Percentiles rank a stretch among this genome's conserved stretches.
Evolutionary conservation across 2,888 invertebrate species (phyloP).

Genomic region (Drosophila multiciliata): DNA sequence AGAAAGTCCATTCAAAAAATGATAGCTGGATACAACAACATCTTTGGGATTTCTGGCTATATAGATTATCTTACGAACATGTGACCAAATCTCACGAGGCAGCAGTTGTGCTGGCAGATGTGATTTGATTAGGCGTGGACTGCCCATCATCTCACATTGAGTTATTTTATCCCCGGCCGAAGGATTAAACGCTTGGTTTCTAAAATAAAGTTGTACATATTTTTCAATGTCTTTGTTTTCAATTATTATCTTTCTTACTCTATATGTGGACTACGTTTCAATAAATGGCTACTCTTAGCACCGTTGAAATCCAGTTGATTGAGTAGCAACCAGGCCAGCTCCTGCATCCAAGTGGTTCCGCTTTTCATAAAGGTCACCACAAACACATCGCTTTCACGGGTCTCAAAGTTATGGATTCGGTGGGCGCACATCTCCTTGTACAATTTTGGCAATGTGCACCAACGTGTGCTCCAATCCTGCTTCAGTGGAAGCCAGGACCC

Average conservation of each 20-base stretch:
- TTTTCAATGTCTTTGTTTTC: background rate
- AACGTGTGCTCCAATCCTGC: slow-evolving; percentile 38
- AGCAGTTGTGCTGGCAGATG: slow-evolving; percentile 67
- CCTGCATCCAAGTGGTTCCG: slow-evolving; percentile 74
- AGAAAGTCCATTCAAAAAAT: slow-evolving; percentile 87
- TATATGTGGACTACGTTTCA: slow-evolving; percentile 27
- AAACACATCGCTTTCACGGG: slow-evolving; percentile 60
- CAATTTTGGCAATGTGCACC: slow-evolving; percentile 36
- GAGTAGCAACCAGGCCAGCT: slow-evolving; percentile 61
- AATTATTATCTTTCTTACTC: slow-evolving; percentile 45
- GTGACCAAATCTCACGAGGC: slow-evolving; percentile 59
- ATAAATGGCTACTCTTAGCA: slow-evolving; percentile 32
- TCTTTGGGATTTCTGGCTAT: slow-evolving; percentile 94
- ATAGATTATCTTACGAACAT: slow-evolving; percentile 88
- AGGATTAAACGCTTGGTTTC: accelerated
- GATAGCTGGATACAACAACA: slow-evolving; percentile 91
- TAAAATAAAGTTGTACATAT: background rate
- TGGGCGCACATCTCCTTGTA: slow-evolving; percentile 5
- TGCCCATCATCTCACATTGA: slow-evolving; percentile 11
- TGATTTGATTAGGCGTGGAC: slow-evolving; percentile 63
- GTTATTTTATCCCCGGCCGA: background rate
- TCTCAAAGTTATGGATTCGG: slow-evolving; percentile 49
- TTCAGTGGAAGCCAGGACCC: slow-evolving; percentile 38
- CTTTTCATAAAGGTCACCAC: slow-evolving; percentile 58
- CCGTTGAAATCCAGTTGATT: slow-evolving; percentile 60